Evolutionary conservation across 1,140 invertebrate genomes (phyloP).

Genomic region (Asobara japonica): DNA sequence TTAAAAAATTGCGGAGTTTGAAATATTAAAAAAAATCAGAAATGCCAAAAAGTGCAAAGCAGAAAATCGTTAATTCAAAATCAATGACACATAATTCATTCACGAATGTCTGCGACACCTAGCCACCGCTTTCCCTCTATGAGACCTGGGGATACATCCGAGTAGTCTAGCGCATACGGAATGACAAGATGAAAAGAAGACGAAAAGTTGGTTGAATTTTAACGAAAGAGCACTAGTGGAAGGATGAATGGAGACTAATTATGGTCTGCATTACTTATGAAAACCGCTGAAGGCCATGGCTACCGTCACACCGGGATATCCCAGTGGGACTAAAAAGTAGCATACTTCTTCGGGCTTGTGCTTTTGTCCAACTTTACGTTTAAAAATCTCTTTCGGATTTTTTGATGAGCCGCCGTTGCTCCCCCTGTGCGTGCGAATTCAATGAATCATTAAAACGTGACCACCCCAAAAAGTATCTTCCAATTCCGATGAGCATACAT

Average conservation of each 20-base stretch:
- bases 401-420: not conserved
- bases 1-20: too few species aligned
- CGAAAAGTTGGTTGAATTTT: not conserved
- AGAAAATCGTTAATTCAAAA: too few species aligned
- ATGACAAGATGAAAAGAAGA: not conserved
- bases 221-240: conserved; percentile 8
- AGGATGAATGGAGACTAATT: conserved; percentile 55
- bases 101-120: not conserved
- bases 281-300: conserved; percentile 19
- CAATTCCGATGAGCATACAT: too few species aligned
- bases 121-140: not conserved
- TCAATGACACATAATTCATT: not conserved
- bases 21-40: too few species aligned
- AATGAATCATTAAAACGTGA: not conserved
- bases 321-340: not conserved
- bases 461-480: too few species aligned
- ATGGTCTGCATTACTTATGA: conserved; percentile 58
- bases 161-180: not conserved
- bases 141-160: too few species aligned
- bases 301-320: not conserved
- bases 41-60: too few species aligned
- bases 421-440: not conserved
- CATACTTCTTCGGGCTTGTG: not conserved
- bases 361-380: not conserved
- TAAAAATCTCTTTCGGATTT: not conserved